phyloP scores from a whole-genome alignment of 2,888 invertebrate species.

The Epistrophella euchroma region DNA sequence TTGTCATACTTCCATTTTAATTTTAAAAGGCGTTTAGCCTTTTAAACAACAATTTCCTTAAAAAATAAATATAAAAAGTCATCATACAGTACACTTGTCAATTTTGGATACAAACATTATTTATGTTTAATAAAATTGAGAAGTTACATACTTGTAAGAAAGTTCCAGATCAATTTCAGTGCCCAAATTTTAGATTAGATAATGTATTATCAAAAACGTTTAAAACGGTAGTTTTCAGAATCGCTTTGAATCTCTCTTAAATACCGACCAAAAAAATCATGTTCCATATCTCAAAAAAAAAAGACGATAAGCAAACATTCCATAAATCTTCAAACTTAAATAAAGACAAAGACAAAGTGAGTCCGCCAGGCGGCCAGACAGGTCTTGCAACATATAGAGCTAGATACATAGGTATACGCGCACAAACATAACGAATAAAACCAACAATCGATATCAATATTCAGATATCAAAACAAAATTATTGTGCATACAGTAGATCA shows the following conservation, averaged over 20 bases:
- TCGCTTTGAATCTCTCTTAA: not conserved
- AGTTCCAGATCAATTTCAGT: not conserved
- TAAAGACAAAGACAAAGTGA: not conserved
- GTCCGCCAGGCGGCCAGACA: not conserved
- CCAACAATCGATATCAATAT: slow-evolving; percentile 33
- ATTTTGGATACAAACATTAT: too few species aligned
- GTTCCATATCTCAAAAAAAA: not conserved
- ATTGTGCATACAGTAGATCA: slow-evolving; percentile 42
- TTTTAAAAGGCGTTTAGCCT: too few species aligned
- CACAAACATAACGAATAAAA: slow-evolving; percentile 29
- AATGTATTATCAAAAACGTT: not conserved
- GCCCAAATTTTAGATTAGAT: not conserved
- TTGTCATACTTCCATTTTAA: too few species aligned
- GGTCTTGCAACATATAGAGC: slow-evolving; percentile 14
- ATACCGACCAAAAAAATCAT: not conserved
- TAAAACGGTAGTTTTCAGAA: not conserved
- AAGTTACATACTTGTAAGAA: not conserved
- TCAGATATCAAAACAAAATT: slow-evolving; percentile 37
- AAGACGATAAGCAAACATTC: not conserved
- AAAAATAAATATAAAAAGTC: too few species aligned
- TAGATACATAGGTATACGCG: too few species aligned
- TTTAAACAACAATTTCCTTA: too few species aligned
- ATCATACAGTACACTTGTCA: too few species aligned
- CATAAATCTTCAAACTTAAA: slow-evolving; percentile 11
- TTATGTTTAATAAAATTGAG: too few species aligned